Base-by-base conservation (phyloP, 1,140 invertebrate genomes). In the Leptopilina clavipes region DNA sequence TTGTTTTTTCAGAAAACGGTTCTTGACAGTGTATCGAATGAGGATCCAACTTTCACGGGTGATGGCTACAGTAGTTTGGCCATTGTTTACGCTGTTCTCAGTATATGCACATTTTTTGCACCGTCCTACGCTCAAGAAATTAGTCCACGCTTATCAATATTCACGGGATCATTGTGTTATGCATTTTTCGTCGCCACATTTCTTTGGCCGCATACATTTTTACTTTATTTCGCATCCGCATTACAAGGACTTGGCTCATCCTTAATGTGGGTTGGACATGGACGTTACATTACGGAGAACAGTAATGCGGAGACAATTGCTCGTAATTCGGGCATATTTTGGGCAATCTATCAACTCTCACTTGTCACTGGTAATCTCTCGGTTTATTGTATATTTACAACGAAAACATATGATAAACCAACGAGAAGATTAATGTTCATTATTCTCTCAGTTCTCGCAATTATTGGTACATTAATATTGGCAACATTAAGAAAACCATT, bases 351-450 rank as follows among this genome's bases (percentile, higher is more conserved):
- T 45, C 97, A 99, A 88, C 94, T 93, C 83, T 91, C 97, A 84
- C 93, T 98, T 89, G 95, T 99, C 86, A 93, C 96, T 83, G 98
- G 98, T 70, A 99, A 99, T 86, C 90, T 97, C 9, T 98, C 98
- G 89, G 97, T 98, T 9, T 98, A 94, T 88, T 96, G 97, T 85
- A 93, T 94, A 86, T 98, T 99, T 88, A 93, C 70, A 0, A 81
- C 78, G 0, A 10, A 81, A 92, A 94, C 88, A 87, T 92, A 95
- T 5, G 94, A 96, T 87, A 73, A 86, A 90, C 7, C 95, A 93
- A 0, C 78, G 1, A 90, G 96, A 9, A 93, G 91, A 48, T 84
- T 95, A 1, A 95, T 98, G 0, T 96, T 97, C 86, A 93, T 93
- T 31, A 95, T 95, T 0, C 88, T 98, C 11, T 93, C 93, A 0